These are phyloP conservation scores for Timema cristinae DNA, from an alignment of 2,888 invertebrate genomes.

Conservation along the genomic window DNA sequence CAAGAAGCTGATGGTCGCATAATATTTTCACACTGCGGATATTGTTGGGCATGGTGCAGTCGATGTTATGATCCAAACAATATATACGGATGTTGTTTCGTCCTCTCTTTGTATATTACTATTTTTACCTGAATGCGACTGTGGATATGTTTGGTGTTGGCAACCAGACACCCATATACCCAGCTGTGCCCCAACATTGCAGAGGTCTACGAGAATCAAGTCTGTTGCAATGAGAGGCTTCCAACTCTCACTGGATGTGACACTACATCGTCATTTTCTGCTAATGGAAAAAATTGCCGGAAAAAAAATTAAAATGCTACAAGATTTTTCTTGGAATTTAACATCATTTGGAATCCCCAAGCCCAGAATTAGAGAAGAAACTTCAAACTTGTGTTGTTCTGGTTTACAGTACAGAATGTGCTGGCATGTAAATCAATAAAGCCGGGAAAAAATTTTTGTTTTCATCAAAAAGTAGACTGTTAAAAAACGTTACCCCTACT, in stretches of 20 bases:
- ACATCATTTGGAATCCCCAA: too few species aligned
- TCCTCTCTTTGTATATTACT: background rate
- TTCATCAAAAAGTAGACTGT: too few species aligned
- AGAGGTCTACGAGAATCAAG: too few species aligned
- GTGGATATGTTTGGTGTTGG: too few species aligned
- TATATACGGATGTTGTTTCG: background rate
- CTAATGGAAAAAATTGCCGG: background rate
- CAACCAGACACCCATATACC: too few species aligned
- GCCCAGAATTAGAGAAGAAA: background rate
- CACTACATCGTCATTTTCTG: background rate
- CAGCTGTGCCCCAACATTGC: too few species aligned
- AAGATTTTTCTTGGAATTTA: too few species aligned
- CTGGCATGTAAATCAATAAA: background rate
- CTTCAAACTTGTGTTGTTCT: slow-evolving; percentile 8
- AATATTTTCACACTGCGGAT: background rate
- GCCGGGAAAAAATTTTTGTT: background rate
- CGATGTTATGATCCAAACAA: background rate
- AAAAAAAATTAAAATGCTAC: background rate
- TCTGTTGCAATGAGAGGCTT: too few species aligned
- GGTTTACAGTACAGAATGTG: slow-evolving; percentile 11
- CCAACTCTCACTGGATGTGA: too few species aligned
- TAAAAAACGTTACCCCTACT: background rate
- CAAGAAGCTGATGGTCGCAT: slow-evolving; percentile 8
- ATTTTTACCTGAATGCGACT: background rate
- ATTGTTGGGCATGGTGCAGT: background rate